Percentiles rank a stretch among this genome's conserved stretches.
These are phyloP conservation scores for Drosophila bipectinata DNA, from an alignment of 1,140 invertebrate species.

Conservation along the genomic window DNA sequence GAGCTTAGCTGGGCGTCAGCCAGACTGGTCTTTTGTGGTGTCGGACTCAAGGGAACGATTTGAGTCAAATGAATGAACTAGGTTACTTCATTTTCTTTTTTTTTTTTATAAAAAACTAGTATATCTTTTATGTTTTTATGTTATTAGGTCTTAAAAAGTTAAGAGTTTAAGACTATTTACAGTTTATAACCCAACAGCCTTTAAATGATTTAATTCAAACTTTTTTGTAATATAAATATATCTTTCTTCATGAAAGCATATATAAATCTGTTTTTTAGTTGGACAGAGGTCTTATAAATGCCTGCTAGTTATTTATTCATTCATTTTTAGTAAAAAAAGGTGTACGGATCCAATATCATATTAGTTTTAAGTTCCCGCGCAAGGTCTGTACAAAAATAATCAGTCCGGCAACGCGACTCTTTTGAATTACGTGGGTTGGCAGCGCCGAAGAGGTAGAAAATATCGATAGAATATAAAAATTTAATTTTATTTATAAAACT, in stretches of 20 bases:
- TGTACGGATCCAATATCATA: not conserved
- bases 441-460: not conserved
- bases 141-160: too few species aligned
- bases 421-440: not conserved
- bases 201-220: too few species aligned
- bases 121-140: not conserved
- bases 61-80: constrained; percentile 5
- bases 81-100: not conserved
- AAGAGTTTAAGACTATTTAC: too few species aligned
- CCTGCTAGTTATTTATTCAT: too few species aligned
- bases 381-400: not conserved
- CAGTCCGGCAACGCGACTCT: not conserved
- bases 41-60: not conserved
- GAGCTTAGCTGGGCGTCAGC: constrained; percentile 66
- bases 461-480: not conserved
- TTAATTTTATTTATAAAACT: not conserved
- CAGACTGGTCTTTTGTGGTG: constrained; percentile 46
- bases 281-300: too few species aligned
- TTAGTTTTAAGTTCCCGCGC: not conserved
- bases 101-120: too few species aligned
- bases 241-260: too few species aligned
- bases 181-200: too few species aligned
- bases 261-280: too few species aligned
- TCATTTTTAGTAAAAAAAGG: not conserved
- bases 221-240: too few species aligned